Conservation (phyloP, 2,113 vertebrate genomes). For the Lanius ludovicianus region DNA sequence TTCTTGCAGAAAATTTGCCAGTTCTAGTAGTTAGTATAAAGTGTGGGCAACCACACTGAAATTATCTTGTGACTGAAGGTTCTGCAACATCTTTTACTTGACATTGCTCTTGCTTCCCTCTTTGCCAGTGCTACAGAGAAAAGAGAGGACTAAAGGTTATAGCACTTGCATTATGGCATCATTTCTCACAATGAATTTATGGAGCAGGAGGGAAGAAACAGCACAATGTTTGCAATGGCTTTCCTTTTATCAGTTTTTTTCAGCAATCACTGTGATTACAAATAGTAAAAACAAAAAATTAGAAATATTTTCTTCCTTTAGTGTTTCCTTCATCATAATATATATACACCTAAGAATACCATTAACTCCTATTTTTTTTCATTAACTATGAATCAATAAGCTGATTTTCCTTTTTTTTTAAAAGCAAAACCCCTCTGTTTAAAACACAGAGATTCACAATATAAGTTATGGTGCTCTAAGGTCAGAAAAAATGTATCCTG, state of each 20-base stretch:
- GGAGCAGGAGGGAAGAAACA: not conserved
- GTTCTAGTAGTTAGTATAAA: not conserved
- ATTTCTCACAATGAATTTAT: not conserved
- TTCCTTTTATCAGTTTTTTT: not conserved
- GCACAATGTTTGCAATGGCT: not conserved
- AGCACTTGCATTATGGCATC: not conserved
- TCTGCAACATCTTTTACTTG: not conserved
- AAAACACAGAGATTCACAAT: not conserved
- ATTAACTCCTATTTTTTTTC: not conserved
- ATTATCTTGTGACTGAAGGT: not conserved
- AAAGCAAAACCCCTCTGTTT: not conserved
- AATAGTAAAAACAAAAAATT: not conserved
- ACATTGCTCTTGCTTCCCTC: not conserved
- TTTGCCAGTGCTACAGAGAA: not conserved
- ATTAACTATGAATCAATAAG: constrained; percentile 11
- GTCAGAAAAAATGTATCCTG: not conserved
- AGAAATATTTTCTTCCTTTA: not conserved
- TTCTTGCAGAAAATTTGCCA: not conserved
- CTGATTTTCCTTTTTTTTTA: not conserved
- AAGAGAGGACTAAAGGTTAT: not conserved
- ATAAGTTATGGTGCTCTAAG: not conserved
- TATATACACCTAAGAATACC: not conserved
- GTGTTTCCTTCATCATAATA: not conserved
- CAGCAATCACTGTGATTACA: not conserved
- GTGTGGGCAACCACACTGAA: not conserved